phyloP scores from a whole-genome alignment of 2,797 vertebrate species.

The Lutra lutra region DNA sequence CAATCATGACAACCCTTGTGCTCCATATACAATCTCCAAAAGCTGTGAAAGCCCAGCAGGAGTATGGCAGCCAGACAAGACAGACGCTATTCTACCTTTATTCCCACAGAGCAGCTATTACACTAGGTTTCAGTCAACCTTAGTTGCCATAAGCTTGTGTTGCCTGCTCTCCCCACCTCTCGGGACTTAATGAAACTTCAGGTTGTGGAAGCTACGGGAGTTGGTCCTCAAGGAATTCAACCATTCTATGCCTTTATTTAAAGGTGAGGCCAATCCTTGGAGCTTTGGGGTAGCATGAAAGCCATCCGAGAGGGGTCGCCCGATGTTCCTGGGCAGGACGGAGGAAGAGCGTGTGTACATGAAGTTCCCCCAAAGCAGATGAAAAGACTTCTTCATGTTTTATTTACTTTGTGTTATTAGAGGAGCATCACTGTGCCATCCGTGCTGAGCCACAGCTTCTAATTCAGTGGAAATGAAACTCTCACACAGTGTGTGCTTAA shows the following conservation, averaged over 20 bases:
- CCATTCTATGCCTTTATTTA: background rate
- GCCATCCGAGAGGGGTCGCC: background rate
- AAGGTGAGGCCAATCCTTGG: background rate
- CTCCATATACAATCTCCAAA: background rate
- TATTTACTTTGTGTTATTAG: slow-evolving; percentile 72
- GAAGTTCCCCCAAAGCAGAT: slow-evolving; percentile 50
- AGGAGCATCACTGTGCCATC: slow-evolving; percentile 17
- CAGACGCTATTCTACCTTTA: background rate
- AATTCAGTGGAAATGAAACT: slow-evolving; percentile 66
- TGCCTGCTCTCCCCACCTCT: background rate
- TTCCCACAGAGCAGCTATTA: background rate
- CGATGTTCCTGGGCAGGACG: background rate
- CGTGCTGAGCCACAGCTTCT: slow-evolving; percentile 49
- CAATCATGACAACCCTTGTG: too few species aligned
- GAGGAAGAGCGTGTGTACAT: background rate
- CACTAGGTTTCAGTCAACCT: background rate
- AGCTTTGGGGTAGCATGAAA: background rate
- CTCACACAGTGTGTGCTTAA: slow-evolving; percentile 31
- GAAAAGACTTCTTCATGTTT: background rate
- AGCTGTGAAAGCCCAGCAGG: background rate
- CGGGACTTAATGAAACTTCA: background rate
- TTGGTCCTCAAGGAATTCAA: background rate
- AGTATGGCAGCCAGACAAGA: background rate
- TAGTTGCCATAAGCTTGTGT: background rate
- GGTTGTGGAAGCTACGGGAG: rapidly evolving